Conservation (phyloP, 2,797 vertebrate genomes). For the Enteromius anoplus region DNA sequence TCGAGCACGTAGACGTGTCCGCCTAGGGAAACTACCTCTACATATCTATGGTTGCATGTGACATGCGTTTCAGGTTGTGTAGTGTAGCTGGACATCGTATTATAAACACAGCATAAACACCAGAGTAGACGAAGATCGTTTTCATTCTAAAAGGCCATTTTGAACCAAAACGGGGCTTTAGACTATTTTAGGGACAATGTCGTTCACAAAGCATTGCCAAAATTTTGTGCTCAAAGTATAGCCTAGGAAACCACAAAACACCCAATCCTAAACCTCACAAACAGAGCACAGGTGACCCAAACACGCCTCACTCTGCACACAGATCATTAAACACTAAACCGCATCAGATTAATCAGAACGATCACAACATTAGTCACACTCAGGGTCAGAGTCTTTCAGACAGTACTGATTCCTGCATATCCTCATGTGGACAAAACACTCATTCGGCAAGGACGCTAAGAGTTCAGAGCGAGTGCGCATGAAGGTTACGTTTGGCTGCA, state of each 20-base stretch:
- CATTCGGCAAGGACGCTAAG: not conserved
- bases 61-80: too few relatives aligned
- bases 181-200: too few relatives aligned
- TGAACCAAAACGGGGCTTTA: too few relatives aligned
- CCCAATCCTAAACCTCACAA: not conserved
- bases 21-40: too few relatives aligned
- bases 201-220: too few relatives aligned
- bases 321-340: not conserved
- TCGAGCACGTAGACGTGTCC: too few relatives aligned
- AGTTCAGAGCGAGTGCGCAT: constrained; percentile 18
- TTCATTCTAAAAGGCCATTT: too few relatives aligned
- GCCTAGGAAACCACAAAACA: not conserved
- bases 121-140: too few relatives aligned
- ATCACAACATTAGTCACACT: not conserved
- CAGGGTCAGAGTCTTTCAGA: constrained; percentile 19
- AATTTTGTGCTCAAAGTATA: not conserved
- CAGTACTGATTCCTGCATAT: not conserved
- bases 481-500: constrained; percentile 12
- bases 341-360: constrained; percentile 20
- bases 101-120: too few relatives aligned
- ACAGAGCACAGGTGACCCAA: not conserved
- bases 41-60: too few relatives aligned
- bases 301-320: constrained; percentile 1
- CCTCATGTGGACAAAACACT: not conserved
- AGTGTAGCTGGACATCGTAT: too few relatives aligned